Percentiles rank a stretch among this genome's conserved stretches.
Evolutionary conservation across 2,797 vertebrate species (phyloP).

Genomic region (Furcifer pardalis): DNA sequence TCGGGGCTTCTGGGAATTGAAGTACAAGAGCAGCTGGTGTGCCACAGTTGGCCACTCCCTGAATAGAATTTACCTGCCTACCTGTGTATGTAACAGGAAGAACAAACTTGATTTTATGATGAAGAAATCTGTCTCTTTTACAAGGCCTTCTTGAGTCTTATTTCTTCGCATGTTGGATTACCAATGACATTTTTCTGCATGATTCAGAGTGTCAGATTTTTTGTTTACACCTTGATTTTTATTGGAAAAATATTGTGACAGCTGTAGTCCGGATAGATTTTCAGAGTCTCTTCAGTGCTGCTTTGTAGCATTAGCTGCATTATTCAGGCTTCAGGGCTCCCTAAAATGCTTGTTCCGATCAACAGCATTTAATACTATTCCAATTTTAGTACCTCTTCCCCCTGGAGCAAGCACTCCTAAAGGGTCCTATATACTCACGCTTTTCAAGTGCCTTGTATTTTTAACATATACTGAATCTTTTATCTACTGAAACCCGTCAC

Average conservation of each 20-base stretch:
- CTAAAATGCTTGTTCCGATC: not conserved
- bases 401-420: not conserved
- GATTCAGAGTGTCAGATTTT: not conserved
- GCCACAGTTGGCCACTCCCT: too few relatives aligned
- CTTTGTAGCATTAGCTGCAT: too few relatives aligned
- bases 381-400: not conserved
- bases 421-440: accelerated
- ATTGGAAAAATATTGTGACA: not conserved
- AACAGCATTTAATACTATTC: not conserved
- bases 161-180: constrained; percentile 4
- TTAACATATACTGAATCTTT: not conserved
- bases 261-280: accelerated
- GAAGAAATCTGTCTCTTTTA: not conserved
- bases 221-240: not conserved
- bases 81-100: not conserved
- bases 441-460: not conserved
- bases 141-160: not conserved
- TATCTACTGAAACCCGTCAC: not conserved
- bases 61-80: too few relatives aligned
- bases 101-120: not conserved
- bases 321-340: not conserved
- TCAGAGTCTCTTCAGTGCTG: not conserved
- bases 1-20: too few relatives aligned
- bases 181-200: accelerated
- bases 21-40: too few relatives aligned